Evolutionary conservation across 1,140 invertebrate species (phyloP).

Genomic region (Atopsyche davidsoni): DNA sequence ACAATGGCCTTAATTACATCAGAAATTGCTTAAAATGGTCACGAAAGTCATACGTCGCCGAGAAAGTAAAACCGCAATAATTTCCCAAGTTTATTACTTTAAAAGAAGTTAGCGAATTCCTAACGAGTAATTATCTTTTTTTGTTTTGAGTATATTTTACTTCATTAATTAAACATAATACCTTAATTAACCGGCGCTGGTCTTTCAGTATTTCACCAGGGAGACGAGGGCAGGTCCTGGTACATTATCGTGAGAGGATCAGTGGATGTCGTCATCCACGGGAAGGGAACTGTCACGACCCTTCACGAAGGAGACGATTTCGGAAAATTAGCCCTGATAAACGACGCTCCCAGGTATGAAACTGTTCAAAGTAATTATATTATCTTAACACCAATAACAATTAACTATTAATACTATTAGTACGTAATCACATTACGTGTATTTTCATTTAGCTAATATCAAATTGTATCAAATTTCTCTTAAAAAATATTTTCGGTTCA

Average conservation of each 20-base stretch:
- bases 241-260: slow-evolving; percentile 81
- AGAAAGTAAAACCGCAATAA: too few relatives aligned
- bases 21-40: too few relatives aligned
- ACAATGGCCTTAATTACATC: too few relatives aligned
- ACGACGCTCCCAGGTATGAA: slow-evolving; percentile 73
- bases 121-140: slow-evolving; percentile 2
- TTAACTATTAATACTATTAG: too few relatives aligned
- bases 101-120: too few relatives aligned
- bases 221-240: slow-evolving; percentile 84
- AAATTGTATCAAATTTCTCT: too few relatives aligned
- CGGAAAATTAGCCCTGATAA: slow-evolving; percentile 81
- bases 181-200: slow-evolving; percentile 17
- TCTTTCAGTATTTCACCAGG: slow-evolving; percentile 77
- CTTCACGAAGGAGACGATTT: slow-evolving; percentile 85
- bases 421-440: too few relatives aligned
- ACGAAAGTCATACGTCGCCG: too few relatives aligned
- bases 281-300: slow-evolving; percentile 78
- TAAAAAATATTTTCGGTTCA: too few relatives aligned
- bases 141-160: slow-evolving; percentile 13
- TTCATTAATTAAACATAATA: too few relatives aligned
- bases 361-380: neutral
- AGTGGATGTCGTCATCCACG: slow-evolving; percentile 81
- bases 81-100: too few relatives aligned
- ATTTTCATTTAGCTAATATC: too few relatives aligned
- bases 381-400: neutral